Evolutionary conservation across 2,888 invertebrate genomes (phyloP).

Genomic region (Protonemura montana): DNA sequence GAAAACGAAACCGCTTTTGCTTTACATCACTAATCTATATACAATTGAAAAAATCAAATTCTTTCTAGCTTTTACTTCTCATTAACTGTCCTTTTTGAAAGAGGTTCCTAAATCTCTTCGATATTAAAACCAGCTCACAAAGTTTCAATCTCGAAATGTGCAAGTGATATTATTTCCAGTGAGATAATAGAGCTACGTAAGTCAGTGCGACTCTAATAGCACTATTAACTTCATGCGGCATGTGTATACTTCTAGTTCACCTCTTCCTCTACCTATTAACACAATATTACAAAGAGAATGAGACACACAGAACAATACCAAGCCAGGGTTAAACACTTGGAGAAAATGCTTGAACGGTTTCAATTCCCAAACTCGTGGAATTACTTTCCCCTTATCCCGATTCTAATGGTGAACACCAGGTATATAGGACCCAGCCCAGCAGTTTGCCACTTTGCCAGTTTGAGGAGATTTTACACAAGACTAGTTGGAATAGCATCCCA

Average conservation of each 20-base stretch:
- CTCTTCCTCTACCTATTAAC: conserved; percentile 39
- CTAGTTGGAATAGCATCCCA: conserved; percentile 22
- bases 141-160: neutral
- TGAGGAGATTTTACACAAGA: conserved; percentile 30
- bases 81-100: neutral
- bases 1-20: neutral
- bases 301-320: conserved; percentile 35
- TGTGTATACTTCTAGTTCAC: conserved; percentile 31
- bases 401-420: neutral
- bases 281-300: conserved; percentile 37
- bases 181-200: neutral
- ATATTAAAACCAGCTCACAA: neutral
- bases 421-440: neutral
- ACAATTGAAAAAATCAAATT: neutral
- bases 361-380: conserved; percentile 41
- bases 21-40: neutral
- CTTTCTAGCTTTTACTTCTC: neutral
- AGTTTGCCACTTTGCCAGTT: neutral
- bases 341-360: conserved; percentile 41
- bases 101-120: neutral
- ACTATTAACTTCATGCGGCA: conserved; percentile 16
- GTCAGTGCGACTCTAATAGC: conserved; percentile 15
- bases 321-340: conserved; percentile 29
- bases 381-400: conserved; percentile 37
- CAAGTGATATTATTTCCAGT: neutral